Evolutionary conservation across 2,888 invertebrate genomes (phyloP), one percentile per base, ranked within the genome.

Genomic region (Liodrosophila aerea): DNA sequence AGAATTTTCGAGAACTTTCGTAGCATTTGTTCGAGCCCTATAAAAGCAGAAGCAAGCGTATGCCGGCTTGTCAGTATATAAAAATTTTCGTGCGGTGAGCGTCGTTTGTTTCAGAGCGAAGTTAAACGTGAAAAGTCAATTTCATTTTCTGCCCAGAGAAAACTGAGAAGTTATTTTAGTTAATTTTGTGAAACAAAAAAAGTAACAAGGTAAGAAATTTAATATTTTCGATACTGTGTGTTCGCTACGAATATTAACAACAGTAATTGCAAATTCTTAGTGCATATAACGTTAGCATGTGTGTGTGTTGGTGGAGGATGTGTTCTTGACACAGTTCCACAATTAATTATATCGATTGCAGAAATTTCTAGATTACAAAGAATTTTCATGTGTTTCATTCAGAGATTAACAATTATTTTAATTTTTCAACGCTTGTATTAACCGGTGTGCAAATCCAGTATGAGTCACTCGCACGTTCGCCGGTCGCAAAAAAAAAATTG

Each of bases 21-120:
- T 18, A 41, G 52, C 58, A 66, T 45, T 59, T 51, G 44, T 13
- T 13, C 36, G 40, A n/a, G 33, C 49, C 53, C 67, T 88, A 89
- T 88, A 88, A 78, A 86, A 72, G 62, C 46, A 36, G 70, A 31
- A 51, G 29, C 22, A 47, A 12, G 30, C 41, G 5, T 16, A 15
- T 51, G 67, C 78, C 74, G 76, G 77, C 60, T 75, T 80, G 76
- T 70, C 74, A 89, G 83, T 89, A 73, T 69, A 64, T 71, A 64
- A 73, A 54, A 77, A 76, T 73, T 67, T 68, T 78, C 64, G 78
- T 75, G 51, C 57, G 72, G 76, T 75, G 68, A 56, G 40, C 63
- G 51, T 61, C 44, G 61, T 57, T 30, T 61, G 59, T 30, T 30
- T 12, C 13, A 54, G 34, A 61, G 45, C 52, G 18, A 56, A 56